Percentiles rank a stretch among this genome's conserved stretches.
These are phyloP conservation scores for Dermatemys mawii DNA, from an alignment of 2,113 vertebrate species.

Conservation along the genomic window DNA sequence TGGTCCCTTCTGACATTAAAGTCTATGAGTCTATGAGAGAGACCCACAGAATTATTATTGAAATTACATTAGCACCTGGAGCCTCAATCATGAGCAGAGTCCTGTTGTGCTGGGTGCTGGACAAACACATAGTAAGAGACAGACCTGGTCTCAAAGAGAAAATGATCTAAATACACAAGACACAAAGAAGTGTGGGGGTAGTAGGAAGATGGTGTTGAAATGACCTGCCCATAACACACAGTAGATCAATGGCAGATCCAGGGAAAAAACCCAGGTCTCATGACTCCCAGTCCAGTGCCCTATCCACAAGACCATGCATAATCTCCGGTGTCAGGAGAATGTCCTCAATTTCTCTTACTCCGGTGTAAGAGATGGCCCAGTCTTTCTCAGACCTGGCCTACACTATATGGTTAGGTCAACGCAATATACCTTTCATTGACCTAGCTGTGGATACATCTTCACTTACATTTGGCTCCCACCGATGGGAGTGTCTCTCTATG, in stretches of 20 bases:
- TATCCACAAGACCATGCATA: background rate
- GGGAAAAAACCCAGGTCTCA: background rate
- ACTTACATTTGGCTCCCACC: background rate
- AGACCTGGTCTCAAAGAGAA: background rate
- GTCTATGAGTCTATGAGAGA: no score
- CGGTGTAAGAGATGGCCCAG: background rate
- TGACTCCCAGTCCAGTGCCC: background rate
- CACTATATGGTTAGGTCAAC: background rate
- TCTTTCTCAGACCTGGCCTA: background rate
- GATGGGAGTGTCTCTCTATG: background rate
- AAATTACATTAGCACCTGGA: background rate
- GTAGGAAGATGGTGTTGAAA: background rate
- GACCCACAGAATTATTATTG: background rate
- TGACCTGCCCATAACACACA: background rate
- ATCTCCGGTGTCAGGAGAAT: background rate
- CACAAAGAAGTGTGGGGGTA: background rate
- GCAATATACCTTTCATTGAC: background rate
- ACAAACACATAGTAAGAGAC: background rate
- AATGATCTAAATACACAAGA: background rate
- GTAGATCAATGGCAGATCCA: background rate
- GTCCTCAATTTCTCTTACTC: background rate
- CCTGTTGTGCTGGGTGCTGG: background rate
- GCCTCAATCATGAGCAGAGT: background rate
- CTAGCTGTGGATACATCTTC: background rate
- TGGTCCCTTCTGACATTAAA: no score